Conservation (phyloP, 2,888 invertebrate genomes). For the Pharmacophagus antenor region DNA sequence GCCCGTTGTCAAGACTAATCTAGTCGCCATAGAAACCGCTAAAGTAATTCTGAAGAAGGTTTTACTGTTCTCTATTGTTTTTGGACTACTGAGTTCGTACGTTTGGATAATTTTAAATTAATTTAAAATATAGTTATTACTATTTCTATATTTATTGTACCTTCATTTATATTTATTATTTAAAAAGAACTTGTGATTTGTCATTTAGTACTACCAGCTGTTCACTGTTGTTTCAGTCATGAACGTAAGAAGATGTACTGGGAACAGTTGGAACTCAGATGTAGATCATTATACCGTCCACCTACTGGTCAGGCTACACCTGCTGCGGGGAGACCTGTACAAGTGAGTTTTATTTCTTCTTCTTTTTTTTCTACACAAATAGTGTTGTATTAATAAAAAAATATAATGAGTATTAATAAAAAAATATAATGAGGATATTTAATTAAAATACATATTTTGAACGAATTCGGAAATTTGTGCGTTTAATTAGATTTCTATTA, state of each 20-base stretch:
- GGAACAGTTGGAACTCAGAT: slow-evolving; percentile 93
- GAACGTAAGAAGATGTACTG: slow-evolving; percentile 97
- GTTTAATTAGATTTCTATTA: too few relatives aligned
- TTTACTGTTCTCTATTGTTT: background rate
- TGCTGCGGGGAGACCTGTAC: slow-evolving; percentile 51
- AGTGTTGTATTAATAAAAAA: background rate
- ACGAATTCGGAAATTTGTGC: too few relatives aligned
- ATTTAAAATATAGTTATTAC: too few relatives aligned
- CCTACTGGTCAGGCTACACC: slow-evolving; percentile 54
- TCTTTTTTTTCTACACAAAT: background rate
- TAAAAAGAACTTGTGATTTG: background rate
- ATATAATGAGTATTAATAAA: too few relatives aligned
- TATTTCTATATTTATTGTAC: too few relatives aligned
- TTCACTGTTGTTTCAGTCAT: slow-evolving; percentile 81
- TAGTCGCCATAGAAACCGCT: slow-evolving; percentile 16
- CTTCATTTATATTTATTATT: background rate
- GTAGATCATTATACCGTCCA: slow-evolving; percentile 86
- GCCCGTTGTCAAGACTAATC: slow-evolving; percentile 11
- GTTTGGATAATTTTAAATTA: too few relatives aligned
- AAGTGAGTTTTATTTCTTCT: slow-evolving; percentile 46
- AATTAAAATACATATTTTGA: too few relatives aligned
- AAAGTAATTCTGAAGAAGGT: background rate
- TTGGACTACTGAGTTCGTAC: background rate
- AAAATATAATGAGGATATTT: too few relatives aligned
- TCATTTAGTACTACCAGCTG: background rate